Evolutionary conservation across 2,797 vertebrate species (phyloP).

Genomic region (Spinus pinus): DNA sequence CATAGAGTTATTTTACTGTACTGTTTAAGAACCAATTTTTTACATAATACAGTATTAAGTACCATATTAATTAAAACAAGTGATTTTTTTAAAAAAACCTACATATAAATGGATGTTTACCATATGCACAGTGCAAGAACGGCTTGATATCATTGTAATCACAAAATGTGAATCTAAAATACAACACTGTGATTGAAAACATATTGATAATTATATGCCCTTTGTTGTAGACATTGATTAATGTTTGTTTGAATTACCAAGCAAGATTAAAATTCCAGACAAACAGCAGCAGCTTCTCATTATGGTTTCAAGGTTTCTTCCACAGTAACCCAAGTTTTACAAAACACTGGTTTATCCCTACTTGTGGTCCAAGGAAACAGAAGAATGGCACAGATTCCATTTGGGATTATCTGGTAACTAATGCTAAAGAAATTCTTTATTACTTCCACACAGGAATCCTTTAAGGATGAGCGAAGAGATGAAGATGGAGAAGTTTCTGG

Average conservation of each 20-base stretch:
- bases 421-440: constrained; percentile 36
- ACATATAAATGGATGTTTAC: constrained; percentile 74
- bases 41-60: constrained; percentile 72
- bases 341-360: constrained; percentile 44
- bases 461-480: neutral
- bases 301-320: constrained; percentile 57
- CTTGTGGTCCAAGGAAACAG: neutral
- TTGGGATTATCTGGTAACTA: constrained; percentile 31
- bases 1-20: constrained; percentile 68
- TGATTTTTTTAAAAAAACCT: constrained; percentile 36
- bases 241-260: constrained; percentile 21
- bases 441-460: constrained; percentile 46
- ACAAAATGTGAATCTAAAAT: constrained; percentile 70
- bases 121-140: constrained; percentile 74
- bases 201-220: constrained; percentile 56
- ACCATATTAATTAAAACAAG: constrained; percentile 75
- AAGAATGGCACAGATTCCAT: constrained; percentile 34
- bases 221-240: neutral
- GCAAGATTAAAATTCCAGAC: constrained; percentile 42
- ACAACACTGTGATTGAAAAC: constrained; percentile 69
- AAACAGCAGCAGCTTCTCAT: constrained; percentile 63
- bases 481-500: neutral
- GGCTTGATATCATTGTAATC: constrained; percentile 61
- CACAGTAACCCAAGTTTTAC: constrained; percentile 48
- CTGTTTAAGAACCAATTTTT: constrained; percentile 70